phyloP scores from a whole-genome alignment of 2,113 vertebrate species.

The Larimichthys polyactis region DNA sequence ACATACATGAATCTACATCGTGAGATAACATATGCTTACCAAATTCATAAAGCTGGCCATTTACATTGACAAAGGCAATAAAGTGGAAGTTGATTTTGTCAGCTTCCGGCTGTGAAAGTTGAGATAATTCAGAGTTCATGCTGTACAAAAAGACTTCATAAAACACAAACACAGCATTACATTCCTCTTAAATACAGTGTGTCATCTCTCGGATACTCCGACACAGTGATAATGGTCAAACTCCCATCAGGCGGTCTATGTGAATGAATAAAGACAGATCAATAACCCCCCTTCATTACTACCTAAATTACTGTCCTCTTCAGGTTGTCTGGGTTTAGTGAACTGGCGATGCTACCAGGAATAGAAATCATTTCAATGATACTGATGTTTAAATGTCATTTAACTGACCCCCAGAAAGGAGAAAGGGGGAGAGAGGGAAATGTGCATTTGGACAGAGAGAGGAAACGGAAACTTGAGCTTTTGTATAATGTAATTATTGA shows the following conservation, averaged over 20 bases:
- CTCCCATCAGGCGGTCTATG: too few species aligned
- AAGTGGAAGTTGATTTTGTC: slow-evolving; percentile 96
- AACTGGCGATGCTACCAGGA: too few species aligned
- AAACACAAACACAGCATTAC: neutral
- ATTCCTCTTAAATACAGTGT: neutral
- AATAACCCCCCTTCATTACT: too few species aligned
- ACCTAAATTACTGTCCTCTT: too few species aligned
- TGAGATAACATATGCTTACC: slow-evolving; percentile 82
- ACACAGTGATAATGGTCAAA: too few species aligned
- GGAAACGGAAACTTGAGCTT: neutral
- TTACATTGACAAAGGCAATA: slow-evolving; percentile 91
- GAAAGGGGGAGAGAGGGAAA: too few species aligned
- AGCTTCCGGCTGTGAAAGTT: slow-evolving; percentile 86
- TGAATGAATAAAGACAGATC: too few species aligned
- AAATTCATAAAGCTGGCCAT: slow-evolving; percentile 92
- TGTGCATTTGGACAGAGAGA: neutral
- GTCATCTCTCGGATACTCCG: neutral
- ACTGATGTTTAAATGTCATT: neutral
- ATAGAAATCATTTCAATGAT: neutral
- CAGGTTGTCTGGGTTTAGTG: too few species aligned
- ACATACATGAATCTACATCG: neutral
- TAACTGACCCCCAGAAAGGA: neutral
- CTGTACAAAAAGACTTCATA: neutral
- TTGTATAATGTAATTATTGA: neutral
- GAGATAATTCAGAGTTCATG: neutral